Evolutionary conservation across 92 coral and sea anemone genomes (phyloP).

Genomic region (Meandrina meandrites): DNA sequence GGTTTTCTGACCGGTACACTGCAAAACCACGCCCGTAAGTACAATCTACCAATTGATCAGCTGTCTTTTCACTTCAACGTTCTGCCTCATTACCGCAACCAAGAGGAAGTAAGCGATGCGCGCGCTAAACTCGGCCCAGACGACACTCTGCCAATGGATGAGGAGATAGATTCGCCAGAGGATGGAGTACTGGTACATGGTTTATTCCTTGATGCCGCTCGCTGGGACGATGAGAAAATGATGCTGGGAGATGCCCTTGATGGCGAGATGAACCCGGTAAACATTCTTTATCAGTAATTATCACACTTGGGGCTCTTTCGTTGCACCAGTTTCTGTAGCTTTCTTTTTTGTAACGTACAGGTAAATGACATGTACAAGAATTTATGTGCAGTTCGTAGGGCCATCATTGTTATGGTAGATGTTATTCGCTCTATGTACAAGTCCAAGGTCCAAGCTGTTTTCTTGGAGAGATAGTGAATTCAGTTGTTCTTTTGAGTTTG

Average conservation of each 20-base stretch:
- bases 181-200: constrained; percentile 99
- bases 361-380: no score
- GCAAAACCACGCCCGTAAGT: constrained; percentile 99
- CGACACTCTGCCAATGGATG: constrained; percentile 82
- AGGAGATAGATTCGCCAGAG: constrained; percentile 74
- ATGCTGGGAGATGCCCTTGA: constrained; percentile 90
- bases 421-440: no score
- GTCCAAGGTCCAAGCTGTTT: no score
- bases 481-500: no score
- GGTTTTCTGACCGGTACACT: constrained; percentile 97
- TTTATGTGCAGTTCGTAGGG: background rate
- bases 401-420: background rate
- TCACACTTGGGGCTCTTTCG: background rate
- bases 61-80: constrained; percentile 93
- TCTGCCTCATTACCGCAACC: constrained; percentile 83
- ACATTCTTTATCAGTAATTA: background rate
- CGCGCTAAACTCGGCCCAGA: constrained; percentile 76
- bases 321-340: background rate
- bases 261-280: constrained; percentile 98
- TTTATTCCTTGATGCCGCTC: constrained; percentile 88
- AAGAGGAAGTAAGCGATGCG: constrained; percentile 95
- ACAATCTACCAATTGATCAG: constrained; percentile 98
- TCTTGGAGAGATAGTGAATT: no score
- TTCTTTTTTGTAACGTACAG: background rate
- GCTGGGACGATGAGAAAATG: constrained; percentile 95